Base-by-base conservation (phyloP, 2,113 vertebrate species). In the Ptychochromis oligacanthus region DNA sequence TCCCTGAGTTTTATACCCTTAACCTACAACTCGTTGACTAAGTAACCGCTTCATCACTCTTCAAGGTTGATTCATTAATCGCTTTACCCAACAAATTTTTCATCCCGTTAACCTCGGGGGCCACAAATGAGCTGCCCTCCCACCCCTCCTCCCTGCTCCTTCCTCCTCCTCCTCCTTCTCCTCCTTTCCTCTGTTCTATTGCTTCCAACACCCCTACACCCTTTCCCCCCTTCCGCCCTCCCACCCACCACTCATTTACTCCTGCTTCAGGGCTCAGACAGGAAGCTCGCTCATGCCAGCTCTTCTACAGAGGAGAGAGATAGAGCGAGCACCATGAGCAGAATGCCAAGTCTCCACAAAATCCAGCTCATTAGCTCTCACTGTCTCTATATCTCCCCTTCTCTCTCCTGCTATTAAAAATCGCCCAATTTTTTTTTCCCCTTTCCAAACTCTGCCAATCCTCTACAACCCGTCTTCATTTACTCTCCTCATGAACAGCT, bases 221-320 rank as follows among this genome's bases (percentile, higher is more conserved):
- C 9, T 40, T 65, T 14, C 60, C 86, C 4, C 65, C 10, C 34
- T 5, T 26, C 9, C 49, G 36, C 77, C 36, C 57, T 34, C 74
- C 57, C 70, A 65, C 79, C 89, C 82, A 62, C 82, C 90, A 86
- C 92, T 85, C 90, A 92, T 93, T 93, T 94, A 92, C 92, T 93
- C 93, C 94, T 94, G 93, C 93, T 95, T 93, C 91, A 91, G 95
- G 95, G 92, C 93, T 91, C 95, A 96, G 94, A 96, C 94, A 95
- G 95, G 93, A 95, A 96, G 93, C 93, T 92, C 79, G 57, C 91
- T 94, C 91, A 36, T 93, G 95, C 95, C 94, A 94, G 94, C 91
- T 94, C 92, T 83, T 95, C 90, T 80, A 92, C 92, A 90, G 91
- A 83, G 87, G 77, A 86, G 91, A 85, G 88, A 89, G 91, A 88